A percentile compares a stretch with the other conserved stretches of the same genome.
Evolutionary conservation across 2,888 invertebrate species (phyloP).

Genomic region (Caenorhabditis sulstoni): DNA sequence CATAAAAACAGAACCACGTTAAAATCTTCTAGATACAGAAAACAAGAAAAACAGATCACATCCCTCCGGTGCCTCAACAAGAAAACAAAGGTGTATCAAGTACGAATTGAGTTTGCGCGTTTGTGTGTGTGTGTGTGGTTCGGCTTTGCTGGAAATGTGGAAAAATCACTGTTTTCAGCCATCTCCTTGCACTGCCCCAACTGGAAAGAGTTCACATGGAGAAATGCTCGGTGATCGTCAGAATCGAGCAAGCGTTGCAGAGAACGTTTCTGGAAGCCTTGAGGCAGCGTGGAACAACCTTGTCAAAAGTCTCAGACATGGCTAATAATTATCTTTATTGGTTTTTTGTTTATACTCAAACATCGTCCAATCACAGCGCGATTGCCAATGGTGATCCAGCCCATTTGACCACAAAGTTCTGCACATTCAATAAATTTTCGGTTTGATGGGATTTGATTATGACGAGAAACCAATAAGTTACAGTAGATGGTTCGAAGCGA

Average conservation of each 20-base stretch:
- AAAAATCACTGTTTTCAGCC: too few species aligned
- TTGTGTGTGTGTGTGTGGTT: too few species aligned
- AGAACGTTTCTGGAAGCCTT: constrained; percentile 26
- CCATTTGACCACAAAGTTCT: constrained; percentile 90
- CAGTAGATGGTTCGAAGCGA: constrained; percentile 25
- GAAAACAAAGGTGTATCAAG: too few species aligned
- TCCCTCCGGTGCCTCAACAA: too few species aligned
- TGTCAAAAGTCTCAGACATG: constrained; percentile 41
- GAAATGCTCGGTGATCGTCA: constrained; percentile 53
- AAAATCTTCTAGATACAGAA: too few species aligned
- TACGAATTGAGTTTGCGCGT: too few species aligned
- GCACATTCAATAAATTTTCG: constrained; percentile 86
- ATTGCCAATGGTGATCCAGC: constrained; percentile 67
- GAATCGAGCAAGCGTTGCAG: constrained; percentile 33
- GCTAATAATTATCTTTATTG: not conserved
- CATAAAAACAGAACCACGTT: too few species aligned
- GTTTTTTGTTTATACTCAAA: not conserved
- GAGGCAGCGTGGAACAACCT: constrained; percentile 15
- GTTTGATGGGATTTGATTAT: constrained; percentile 70
- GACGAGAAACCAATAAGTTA: constrained; percentile 56
- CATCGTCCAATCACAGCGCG: constrained; percentile 51
- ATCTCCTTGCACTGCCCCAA: constrained; percentile 30
- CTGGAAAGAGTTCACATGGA: constrained; percentile 34
- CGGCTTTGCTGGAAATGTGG: too few species aligned
- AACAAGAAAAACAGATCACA: too few species aligned